Evolutionary conservation across 2,888 invertebrate genomes (phyloP).

Genomic region (Trileptium ribeirensis): DNA sequence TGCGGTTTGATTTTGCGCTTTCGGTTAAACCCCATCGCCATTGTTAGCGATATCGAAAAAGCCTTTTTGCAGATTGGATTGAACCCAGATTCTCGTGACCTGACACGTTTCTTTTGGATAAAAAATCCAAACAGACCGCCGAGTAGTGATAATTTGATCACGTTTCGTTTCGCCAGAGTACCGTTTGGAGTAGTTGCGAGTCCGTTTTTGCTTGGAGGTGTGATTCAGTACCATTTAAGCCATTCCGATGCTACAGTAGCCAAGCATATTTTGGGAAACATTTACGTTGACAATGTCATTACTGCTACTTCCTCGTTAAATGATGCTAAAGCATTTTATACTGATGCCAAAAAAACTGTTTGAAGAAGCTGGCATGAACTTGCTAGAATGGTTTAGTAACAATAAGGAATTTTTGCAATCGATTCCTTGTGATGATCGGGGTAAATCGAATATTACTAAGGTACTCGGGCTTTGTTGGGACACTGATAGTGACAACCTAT

Average conservation of each 20-base stretch:
- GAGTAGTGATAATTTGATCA: slow-evolving; percentile 16
- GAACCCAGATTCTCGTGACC: no score
- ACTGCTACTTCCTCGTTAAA: neutral
- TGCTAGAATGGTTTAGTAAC: slow-evolving; percentile 16
- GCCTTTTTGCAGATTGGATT: slow-evolving; percentile 29
- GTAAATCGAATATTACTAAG: neutral
- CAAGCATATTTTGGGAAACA: slow-evolving; percentile 15
- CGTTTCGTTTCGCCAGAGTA: slow-evolving; percentile 27
- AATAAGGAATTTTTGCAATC: neutral
- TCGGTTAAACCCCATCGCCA: slow-evolving; percentile 25
- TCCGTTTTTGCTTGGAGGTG: slow-evolving; percentile 23
- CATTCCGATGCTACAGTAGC: neutral
- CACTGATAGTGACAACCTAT: slow-evolving; percentile 1
- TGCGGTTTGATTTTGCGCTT: slow-evolving; percentile 29
- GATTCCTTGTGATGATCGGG: no score
- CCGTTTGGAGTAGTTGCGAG: slow-evolving; percentile 29
- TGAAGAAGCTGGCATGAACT: neutral
- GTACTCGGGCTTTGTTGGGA: neutral
- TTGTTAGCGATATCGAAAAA: slow-evolving; percentile 30
- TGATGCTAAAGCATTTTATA: neutral
- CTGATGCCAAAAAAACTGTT: slow-evolving; percentile 27
- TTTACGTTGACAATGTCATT: slow-evolving; percentile 34
- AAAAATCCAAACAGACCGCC: slow-evolving; percentile 9
- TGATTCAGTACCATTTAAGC: slow-evolving; percentile 7
- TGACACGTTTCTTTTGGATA: slow-evolving; percentile 30